Base-by-base conservation (phyloP, 64 coral and sea anemone species). In the Pocillopora damicornis region DNA sequence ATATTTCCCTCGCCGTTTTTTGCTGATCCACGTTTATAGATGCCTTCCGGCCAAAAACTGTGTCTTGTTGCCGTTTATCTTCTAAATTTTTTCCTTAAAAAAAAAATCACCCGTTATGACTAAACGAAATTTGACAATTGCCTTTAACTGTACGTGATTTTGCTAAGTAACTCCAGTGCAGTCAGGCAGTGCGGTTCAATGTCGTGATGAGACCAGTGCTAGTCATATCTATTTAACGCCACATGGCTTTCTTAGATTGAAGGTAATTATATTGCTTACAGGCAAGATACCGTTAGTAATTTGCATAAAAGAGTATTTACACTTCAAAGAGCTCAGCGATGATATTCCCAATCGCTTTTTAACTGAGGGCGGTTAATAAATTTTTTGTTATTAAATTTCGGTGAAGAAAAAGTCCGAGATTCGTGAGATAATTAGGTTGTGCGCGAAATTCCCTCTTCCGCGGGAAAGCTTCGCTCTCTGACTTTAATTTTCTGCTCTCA, bases 281-380 rank as follows among this genome's bases (percentile, higher is more conserved):
- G 45, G 81, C 64, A 12, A 85, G 81, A 85, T 85, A 85, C 81
- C 81, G 81, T 85, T 85, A 85, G 62, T 66, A 85, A 85, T 85
- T 85, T 85, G 81, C 81, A 85, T 85, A 85, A 72, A 68, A 25
- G 65, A 26, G 81, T 85, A 85, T 85, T 85, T 85, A 85, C 81
- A 85, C 81, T 85, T 85, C 81, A 85, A 85, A 85, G 81, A 38
- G 14, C 64, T 22, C 14, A 85, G 81, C 81, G 81, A 17, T 58
- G 64, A 58, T 85, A 73, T 37, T 37, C 81, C 51, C 64, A 71
- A 68, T 85, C 81, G 81, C 9, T 67, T 20, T 67, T 67, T 67
- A 67, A 67, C 16, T 67, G 67, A 85, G 68, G 63, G 63, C 68
- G 38, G 37, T 72, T 81, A 63, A 83, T 37, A 67, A 63, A 67